Base-by-base conservation (phyloP, 1,140 invertebrate genomes). In the Sarcophaga peregrina region DNA sequence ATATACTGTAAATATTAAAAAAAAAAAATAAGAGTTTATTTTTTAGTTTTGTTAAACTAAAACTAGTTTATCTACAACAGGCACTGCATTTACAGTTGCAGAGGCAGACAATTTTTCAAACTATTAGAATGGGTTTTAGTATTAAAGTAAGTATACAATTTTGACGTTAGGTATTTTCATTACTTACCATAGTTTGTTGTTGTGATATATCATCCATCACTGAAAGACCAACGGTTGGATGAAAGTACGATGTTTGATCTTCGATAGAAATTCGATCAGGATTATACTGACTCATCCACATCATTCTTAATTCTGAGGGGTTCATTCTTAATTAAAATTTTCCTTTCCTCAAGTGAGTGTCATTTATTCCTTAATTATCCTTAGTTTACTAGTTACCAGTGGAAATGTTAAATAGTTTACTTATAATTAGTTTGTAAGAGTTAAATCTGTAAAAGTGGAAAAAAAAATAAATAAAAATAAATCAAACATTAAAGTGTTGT, bases 221-320 rank as follows among this genome's bases (percentile, higher is more conserved):
- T 25, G 89, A 89, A 17, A 90, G 87, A 74, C 89, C 88, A 47
- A 90, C 86, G 11, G 85, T 86, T 75, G 85, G 82, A 74, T 90
- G 88, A 62, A 88, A 85, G 17, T 86, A 83, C 80, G 86, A 86
- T 15, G 89, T 85, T 9, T 86, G 86, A 86, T 90, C 89, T 37
- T 90, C 89, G 15, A 90, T 46, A 17, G 88, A 85, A 73, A 90
- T 89, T 46, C 89, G 87, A 78, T 90, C 89, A 52, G 86, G 86
- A 74, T 88, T 89, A 81, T 87, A 90, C 82, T 90, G 89, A 75
- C 93, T 93, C 93, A 94, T 94, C 94, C 94, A 95, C 86, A 95
- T 93, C 93, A 95, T 93, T 85, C 93, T 93, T 89, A 95, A 89
- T 86, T 95, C 94, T 25, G 93, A 90, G 88, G 89, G 87, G 76